Evolutionary conservation across 2,113 vertebrate species (phyloP).

Genomic region (Chlorodrepanis virens): DNA sequence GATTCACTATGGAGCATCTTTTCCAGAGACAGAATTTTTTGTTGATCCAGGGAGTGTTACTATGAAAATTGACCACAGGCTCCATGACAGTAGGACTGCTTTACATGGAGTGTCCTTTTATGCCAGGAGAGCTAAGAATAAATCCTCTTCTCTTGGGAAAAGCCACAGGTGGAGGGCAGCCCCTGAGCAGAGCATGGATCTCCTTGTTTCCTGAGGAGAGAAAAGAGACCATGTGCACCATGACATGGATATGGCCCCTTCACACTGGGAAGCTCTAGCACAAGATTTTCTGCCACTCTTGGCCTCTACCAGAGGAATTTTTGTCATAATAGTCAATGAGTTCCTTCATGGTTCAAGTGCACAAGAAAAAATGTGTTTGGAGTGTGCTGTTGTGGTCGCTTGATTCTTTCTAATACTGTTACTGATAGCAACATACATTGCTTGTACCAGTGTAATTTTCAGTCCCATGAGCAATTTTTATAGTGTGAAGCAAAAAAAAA

Average conservation of each 20-base stretch:
- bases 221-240: accelerated
- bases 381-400: neutral
- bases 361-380: neutral
- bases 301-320: neutral
- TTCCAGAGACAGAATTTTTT: neutral
- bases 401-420: neutral
- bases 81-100: neutral
- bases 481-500: neutral
- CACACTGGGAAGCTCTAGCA: neutral
- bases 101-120: neutral
- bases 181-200: neutral
- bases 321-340: neutral
- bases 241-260: neutral
- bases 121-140: neutral
- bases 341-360: neutral
- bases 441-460: neutral
- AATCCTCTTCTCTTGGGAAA: neutral
- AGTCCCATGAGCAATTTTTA: neutral
- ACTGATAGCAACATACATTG: neutral
- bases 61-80: neutral
- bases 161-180: neutral
- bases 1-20: neutral
- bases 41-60: neutral
- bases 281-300: neutral
- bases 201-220: accelerated